phyloP scores from a whole-genome alignment of 2,113 vertebrate species.

The Periophthalmus modestus region DNA sequence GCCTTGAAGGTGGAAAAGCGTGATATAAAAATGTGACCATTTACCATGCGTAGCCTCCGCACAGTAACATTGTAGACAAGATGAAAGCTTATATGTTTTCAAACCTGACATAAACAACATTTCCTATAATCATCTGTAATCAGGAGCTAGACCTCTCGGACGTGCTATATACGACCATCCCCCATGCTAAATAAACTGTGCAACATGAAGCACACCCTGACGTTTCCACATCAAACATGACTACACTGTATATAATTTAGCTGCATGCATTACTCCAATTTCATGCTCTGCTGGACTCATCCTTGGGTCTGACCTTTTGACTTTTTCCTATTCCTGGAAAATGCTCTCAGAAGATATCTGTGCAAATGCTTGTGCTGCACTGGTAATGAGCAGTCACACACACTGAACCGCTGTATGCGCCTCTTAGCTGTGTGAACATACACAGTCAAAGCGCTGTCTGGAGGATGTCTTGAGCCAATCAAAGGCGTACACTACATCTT shows the following conservation, averaged over 20 bases:
- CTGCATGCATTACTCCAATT: conserved; percentile 39
- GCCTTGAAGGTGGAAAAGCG: too few species aligned
- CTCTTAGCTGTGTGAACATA: conserved; percentile 29
- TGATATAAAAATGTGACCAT: too few species aligned
- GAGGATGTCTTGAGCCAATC: not conserved
- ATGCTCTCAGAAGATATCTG: conserved; percentile 30
- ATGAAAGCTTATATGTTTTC: not conserved
- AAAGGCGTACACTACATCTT: not conserved
- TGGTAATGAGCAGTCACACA: conserved; percentile 37
- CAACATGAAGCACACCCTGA: conserved; percentile 20
- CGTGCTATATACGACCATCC: conserved; percentile 2
- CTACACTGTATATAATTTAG: conserved; percentile 43
- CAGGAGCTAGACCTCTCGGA: not conserved
- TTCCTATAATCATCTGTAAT: not conserved
- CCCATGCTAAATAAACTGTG: conserved; percentile 9
- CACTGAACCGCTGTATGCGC: conserved; percentile 8
- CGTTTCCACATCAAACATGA: not conserved
- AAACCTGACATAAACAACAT: not conserved
- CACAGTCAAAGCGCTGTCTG: conserved; percentile 8
- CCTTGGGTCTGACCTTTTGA: conserved; percentile 50
- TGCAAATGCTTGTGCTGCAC: conserved; percentile 35
- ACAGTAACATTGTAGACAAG: not conserved
- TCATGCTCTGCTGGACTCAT: conserved; percentile 48
- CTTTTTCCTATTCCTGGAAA: conserved; percentile 31
- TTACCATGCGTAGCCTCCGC: too few species aligned